A percentile compares a stretch with the other conserved stretches of the same genome.
phyloP scores from a whole-genome alignment of 2,888 invertebrate genomes.

The Andrena praecox region DNA sequence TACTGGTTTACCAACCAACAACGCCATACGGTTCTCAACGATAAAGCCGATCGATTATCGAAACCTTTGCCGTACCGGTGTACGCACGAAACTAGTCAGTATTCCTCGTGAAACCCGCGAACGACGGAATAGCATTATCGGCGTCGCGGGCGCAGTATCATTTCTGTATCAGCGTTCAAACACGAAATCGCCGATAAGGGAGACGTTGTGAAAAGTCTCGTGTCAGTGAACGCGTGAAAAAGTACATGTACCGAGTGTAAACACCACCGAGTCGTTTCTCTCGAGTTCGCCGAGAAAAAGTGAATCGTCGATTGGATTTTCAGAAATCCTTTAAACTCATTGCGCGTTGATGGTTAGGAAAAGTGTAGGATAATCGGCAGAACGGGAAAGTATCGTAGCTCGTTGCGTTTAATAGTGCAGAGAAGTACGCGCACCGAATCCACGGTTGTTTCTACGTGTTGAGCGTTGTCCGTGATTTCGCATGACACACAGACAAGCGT shows the following conservation, averaged over 20 bases:
- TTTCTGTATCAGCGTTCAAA: conserved; percentile 36
- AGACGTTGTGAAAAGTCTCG: background rate
- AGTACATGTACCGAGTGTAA: conserved; percentile 13
- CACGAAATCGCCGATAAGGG: conserved; percentile 40
- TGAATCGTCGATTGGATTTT: no score
- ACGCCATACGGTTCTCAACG: conserved; percentile 40
- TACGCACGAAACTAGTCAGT: conserved; percentile 55
- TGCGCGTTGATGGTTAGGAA: background rate
- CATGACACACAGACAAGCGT: conserved; percentile 34
- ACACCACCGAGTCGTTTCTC: background rate
- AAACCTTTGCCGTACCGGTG: conserved; percentile 69
- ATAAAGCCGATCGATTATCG: conserved; percentile 79
- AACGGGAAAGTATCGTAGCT: conserved; percentile 30
- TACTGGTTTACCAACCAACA: background rate
- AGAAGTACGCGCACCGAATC: conserved; percentile 4
- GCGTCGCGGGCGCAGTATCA: background rate
- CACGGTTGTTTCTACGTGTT: conserved; percentile 18
- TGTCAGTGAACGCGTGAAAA: conserved; percentile 30
- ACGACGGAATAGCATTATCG: conserved; percentile 41
- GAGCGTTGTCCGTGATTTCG: conserved; percentile 29
- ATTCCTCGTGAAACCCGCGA: conserved; percentile 42
- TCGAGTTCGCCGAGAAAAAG: no score
- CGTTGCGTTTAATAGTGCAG: conserved; percentile 34
- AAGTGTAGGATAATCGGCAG: background rate
- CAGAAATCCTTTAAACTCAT: no score